Percentiles rank a stretch among this genome's conserved stretches.
phyloP scores from a whole-genome alignment of 1,140 invertebrate genomes.

The Camponotus pennsylvanicus region DNA sequence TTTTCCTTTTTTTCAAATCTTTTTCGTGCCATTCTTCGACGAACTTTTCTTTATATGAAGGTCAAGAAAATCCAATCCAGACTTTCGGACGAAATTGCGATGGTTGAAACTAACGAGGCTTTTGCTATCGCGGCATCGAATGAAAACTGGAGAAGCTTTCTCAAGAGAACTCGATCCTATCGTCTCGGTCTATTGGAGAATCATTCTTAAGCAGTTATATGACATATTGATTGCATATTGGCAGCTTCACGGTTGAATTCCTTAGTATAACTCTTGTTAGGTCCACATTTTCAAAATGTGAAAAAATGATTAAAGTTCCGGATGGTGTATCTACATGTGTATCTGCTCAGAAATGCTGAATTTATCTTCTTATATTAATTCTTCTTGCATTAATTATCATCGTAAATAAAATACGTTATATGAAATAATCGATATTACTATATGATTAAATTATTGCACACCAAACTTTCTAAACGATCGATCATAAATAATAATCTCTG shows the following conservation, averaged over 20 bases:
- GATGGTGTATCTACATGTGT: too few species aligned
- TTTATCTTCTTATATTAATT: too few species aligned
- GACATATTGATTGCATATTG: neutral
- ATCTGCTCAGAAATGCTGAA: too few species aligned
- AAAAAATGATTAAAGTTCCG: too few species aligned
- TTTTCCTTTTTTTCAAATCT: neutral
- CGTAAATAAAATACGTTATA: neutral
- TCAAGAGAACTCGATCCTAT: conserved; percentile 31
- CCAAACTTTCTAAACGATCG: neutral
- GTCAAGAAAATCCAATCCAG: conserved; percentile 1
- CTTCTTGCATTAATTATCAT: neutral
- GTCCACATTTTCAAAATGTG: too few species aligned
- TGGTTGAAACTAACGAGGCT: conserved; percentile 8
- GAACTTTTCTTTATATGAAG: neutral
- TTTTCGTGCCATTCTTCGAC: neutral
- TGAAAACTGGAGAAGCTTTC: conserved; percentile 46
- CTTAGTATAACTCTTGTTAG: too few species aligned
- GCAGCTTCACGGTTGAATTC: neutral
- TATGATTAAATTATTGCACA: neutral
- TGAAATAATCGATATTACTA: neutral
- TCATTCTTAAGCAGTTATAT: neutral
- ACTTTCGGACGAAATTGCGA: neutral
- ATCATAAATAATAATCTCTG: neutral
- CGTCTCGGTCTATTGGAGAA: neutral
- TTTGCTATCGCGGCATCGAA: conserved; percentile 3